Percentiles rank a stretch among this genome's conserved stretches.
Evolutionary conservation across 2,797 vertebrate genomes (phyloP).

Genomic region (Neopelma chrysocephalum): DNA sequence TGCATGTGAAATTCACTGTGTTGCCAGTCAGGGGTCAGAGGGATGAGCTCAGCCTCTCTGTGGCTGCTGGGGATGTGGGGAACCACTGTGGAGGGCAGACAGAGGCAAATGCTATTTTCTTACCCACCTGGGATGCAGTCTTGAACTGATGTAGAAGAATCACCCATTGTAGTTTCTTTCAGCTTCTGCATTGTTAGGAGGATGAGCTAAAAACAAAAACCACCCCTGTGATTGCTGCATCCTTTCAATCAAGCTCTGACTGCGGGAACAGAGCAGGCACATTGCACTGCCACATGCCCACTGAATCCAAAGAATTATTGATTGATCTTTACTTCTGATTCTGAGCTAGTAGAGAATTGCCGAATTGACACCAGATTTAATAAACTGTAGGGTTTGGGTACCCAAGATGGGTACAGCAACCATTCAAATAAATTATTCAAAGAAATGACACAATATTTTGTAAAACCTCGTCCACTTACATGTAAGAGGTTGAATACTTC

Average conservation of each 20-base stretch:
- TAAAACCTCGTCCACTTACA: not conserved
- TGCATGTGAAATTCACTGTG: not conserved
- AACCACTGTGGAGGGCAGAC: not conserved
- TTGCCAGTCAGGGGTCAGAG: not conserved
- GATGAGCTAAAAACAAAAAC: not conserved
- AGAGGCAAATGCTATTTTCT: not conserved
- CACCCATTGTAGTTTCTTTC: not conserved
- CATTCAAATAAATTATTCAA: not conserved
- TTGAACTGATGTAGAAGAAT: not conserved
- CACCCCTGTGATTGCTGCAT: not conserved
- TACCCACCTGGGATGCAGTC: not conserved
- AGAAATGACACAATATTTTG: not conserved
- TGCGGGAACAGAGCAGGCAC: not conserved
- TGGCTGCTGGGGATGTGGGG: not conserved
- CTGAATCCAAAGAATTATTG: not conserved
- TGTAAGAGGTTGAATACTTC: not conserved
- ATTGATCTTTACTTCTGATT: not conserved
- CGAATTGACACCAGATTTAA: not conserved
- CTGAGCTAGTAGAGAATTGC: not conserved
- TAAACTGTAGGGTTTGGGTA: not conserved
- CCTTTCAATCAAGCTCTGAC: not conserved
- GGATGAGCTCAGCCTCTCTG: accelerated
- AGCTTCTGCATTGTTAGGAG: not conserved
- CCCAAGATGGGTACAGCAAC: not conserved
- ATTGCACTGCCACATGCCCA: accelerated